Base-by-base conservation (phyloP, 2,113 vertebrate genomes). In the Pollachius pollachius region DNA sequence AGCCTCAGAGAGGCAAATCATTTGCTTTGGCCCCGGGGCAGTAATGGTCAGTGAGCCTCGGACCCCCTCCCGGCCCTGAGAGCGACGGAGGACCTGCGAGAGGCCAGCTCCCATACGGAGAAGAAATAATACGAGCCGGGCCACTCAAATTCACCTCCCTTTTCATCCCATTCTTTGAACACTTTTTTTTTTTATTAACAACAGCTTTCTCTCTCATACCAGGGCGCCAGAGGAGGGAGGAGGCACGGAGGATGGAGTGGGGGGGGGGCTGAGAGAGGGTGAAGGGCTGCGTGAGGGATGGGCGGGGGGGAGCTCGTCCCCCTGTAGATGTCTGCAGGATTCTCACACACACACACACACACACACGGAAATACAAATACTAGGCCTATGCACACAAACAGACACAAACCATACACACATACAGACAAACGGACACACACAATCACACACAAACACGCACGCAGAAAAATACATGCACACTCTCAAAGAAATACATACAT, bases 161-260 rank as follows among this genome's bases (percentile, higher is more conserved):
- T 93, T 93, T 93, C 92, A 92, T 93, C 92, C 90, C 81, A 77
- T 88, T 91, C 92, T 92, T 92, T 92, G 89, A 90, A 93, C 93
- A 89, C 80, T 88, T 90, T 90, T 92, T 93, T 93, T 90, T 90
- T 92, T 93, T 93, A 93, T 94, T 93, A 92, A 93, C 91, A 93
- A 93, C 92, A 93, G 92, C 92, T 92, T 92, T 90, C 84, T 88
- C 87, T 89, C 87, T 86, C 84, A 87, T 89, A 88, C 83, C 82
- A 77, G 84, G 85, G 85, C 83, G 83, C 84, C 86, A 79, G 86
- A 76, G 83, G 84, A 82, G 70, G 84, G 87, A 80, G 71, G 77
- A 84, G 71, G 54, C 77, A 68, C 74, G 81, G 59, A 67, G 76
- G 77, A 71, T 71, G 72, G 63, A 34, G 58, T 72, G 56, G 84